Base-by-base conservation (phyloP, 2,113 vertebrate genomes). In the Corythornis madagascariensis region DNA sequence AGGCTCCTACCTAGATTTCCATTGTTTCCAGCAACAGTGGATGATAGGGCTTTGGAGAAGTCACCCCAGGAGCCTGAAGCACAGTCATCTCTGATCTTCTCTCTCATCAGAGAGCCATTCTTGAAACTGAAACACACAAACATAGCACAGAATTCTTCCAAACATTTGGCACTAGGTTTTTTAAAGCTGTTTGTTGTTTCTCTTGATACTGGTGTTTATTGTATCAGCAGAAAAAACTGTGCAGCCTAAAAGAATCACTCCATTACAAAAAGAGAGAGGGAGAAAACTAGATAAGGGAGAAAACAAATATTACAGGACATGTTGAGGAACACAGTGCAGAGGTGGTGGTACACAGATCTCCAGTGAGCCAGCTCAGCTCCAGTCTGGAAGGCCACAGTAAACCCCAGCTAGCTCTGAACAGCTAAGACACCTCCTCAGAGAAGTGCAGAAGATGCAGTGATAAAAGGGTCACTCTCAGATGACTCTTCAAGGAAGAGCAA, bases 61-160 rank as follows among this genome's bases (percentile, higher is more conserved):
- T 93, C 50, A 64, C 98, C 98, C 99, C 99, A 99, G 76, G 98
- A 99, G 55, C 97, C 95, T 81, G 96, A 97, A n/a, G 98, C 96
- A 48, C 97, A 98, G 53, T 98, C 92, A 72, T 99, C 97, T 22
- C 99, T 98, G 96, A 99, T 96, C 72, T 94, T 98, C 95, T 99
- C 99, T 97, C 99, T 98, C 65, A 98, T 99, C 86, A 99, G 96
- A 81, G 99, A 99, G 8, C 99, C 99, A 1, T 99, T 99, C 97
- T 99, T 99, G 95, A 99, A 99, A 97, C 99, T 99, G 97, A 82
- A 96, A 96, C 75, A 91, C 31, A 91, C 56, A 90, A 85, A 81
- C 55, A 90, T 10, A 84, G 13, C 59, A 43, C 3, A 45, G 7
- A 12, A 7, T 48, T 89, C 85, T 83, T 80, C 29, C 26, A 89